A percentile compares a stretch with the other conserved stretches of the same genome.
Evolutionary conservation across 2,113 vertebrate genomes (phyloP).

Genomic region (Erythrolamprus reginae): DNA sequence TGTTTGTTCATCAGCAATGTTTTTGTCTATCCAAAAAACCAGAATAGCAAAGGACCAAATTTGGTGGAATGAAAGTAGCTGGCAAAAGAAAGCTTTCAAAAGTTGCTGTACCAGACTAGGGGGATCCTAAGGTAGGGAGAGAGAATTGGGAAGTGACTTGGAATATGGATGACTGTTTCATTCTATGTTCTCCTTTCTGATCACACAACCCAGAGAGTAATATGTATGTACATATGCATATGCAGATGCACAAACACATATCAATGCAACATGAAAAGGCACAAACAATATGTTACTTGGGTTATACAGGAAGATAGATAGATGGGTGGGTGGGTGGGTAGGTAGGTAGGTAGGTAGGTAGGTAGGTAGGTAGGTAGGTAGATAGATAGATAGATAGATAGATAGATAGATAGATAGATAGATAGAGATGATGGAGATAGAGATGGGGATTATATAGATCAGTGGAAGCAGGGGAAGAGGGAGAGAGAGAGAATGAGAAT

Average conservation of each 20-base stretch:
- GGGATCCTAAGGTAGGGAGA: not conserved
- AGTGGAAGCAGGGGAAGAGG: no score
- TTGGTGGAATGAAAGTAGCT: not conserved
- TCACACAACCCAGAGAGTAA: not conserved
- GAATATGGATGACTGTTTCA: not conserved
- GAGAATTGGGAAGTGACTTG: not conserved
- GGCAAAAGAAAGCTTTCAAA: not conserved
- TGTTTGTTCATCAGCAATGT: not conserved
- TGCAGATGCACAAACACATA: not conserved
- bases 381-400: no score
- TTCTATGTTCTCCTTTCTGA: not conserved
- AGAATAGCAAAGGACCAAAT: not conserved
- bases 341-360: no score
- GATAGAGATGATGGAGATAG: no score
- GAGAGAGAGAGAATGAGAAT: not conserved
- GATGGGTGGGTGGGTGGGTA: no score
- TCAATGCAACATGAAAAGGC: not conserved
- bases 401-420: not conserved
- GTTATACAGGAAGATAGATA: not conserved
- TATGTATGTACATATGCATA: not conserved
- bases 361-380: no score
- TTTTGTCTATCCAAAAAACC: not conserved
- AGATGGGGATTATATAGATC: no score
- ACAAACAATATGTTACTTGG: not conserved
- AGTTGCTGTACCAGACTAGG: not conserved